A percentile compares a stretch with the other conserved stretches of the same genome.
Conservation (phyloP, 2,888 invertebrate genomes). For the Taenaris catops region DNA sequence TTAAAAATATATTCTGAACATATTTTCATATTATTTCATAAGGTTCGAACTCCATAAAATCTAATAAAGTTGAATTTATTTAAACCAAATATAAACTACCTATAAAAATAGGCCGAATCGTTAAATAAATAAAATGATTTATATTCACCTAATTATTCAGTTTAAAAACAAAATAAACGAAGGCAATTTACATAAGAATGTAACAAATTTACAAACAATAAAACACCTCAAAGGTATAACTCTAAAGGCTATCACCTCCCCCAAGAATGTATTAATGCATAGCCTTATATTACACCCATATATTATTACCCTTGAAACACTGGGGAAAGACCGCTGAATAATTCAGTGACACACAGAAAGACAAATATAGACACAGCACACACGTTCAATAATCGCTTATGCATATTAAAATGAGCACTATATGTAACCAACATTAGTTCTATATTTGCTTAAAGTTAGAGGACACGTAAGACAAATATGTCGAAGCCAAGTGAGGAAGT, state of each 20-base stretch:
- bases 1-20: no score
- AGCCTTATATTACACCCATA: conserved; percentile 49
- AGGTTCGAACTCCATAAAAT: no score
- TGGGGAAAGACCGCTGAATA: conserved; percentile 74
- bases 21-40: no score
- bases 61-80: no score
- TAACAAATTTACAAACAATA: conserved; percentile 1
- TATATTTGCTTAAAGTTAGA: conserved; percentile 58
- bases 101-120: no score
- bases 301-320: conserved; percentile 76
- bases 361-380: conserved; percentile 72
- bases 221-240: conserved; percentile 4
- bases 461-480: conserved; percentile 70
- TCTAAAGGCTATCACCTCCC: conserved; percentile 5
- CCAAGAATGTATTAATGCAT: conserved; percentile 18
- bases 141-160: no score
- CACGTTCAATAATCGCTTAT: conserved; percentile 38
- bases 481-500: conserved; percentile 61
- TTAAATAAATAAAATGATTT: no score
- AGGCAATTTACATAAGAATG: no score
- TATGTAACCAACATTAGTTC: conserved; percentile 42
- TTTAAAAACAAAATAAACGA: no score
- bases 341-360: conserved; percentile 75
- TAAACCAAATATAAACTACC: no score
- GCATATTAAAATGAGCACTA: conserved; percentile 52